A percentile compares a stretch with the other conserved stretches of the same genome.
Evolutionary conservation across 2,888 invertebrate species (phyloP).

Genomic region (Drosophila merina): DNA sequence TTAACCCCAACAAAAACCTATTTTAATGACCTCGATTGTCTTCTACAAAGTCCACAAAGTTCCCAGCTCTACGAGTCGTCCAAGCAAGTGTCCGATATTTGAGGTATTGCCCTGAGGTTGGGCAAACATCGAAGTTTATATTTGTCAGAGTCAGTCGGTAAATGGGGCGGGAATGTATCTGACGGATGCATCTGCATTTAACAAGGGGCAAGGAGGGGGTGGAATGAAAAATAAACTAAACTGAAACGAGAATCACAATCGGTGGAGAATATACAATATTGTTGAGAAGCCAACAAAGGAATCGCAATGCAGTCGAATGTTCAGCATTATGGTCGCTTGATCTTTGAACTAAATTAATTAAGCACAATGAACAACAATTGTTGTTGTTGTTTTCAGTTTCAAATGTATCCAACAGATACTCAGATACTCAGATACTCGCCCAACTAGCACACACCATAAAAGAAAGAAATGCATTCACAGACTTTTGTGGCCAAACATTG

Average conservation of each 20-base stretch:
- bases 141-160: conserved; percentile 6
- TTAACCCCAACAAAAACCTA: background rate
- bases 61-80: background rate
- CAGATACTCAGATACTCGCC: conserved; percentile 1
- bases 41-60: background rate
- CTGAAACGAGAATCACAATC: conserved; percentile 10
- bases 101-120: conserved; percentile 3
- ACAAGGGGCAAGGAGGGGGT: background rate
- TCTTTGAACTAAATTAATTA: conserved; percentile 84
- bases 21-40: background rate
- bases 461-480: conserved; percentile 41
- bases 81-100: conserved; percentile 33
- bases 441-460: conserved; percentile 6
- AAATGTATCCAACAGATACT: conserved; percentile 49
- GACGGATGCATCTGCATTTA: conserved; percentile 4
- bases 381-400: conserved; percentile 58
- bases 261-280: background rate
- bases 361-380: conserved; percentile 84
- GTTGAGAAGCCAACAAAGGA: conserved; percentile 37
- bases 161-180: background rate
- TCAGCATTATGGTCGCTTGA: conserved; percentile 76
- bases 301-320: conserved; percentile 58
- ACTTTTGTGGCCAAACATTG: conserved; percentile 24
- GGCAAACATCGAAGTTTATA: conserved; percentile 20
- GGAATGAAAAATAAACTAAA: conserved; percentile 10